Conservation (phyloP, 2,113 vertebrate species). For the Bombycilla garrulus region DNA sequence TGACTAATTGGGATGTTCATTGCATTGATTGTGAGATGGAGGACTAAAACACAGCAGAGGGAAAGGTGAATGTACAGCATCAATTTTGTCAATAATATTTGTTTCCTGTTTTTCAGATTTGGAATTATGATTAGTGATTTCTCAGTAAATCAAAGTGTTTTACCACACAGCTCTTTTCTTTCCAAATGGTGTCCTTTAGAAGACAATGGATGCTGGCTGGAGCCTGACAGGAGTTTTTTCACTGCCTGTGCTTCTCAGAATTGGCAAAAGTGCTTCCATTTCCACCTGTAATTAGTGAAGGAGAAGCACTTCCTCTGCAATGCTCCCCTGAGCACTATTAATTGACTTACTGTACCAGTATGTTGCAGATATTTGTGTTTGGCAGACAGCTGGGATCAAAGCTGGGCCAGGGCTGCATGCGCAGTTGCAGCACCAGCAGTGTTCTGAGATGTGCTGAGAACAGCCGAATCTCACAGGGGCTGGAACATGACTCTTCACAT, state of each 20-base stretch:
- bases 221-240: background rate
- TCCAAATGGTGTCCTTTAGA: background rate
- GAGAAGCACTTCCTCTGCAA: background rate
- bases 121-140: background rate
- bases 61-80: background rate
- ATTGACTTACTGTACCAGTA: background rate
- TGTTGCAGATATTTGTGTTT: background rate
- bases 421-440: background rate
- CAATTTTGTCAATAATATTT: background rate
- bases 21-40: background rate
- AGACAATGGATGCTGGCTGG: background rate
- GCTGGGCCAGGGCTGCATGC: background rate
- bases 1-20: background rate
- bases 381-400: background rate
- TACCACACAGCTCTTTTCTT: background rate
- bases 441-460: background rate
- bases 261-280: background rate
- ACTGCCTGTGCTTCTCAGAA: background rate
- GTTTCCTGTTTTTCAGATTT: background rate
- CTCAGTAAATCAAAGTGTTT: background rate
- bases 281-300: background rate
- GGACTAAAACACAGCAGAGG: background rate
- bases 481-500: background rate
- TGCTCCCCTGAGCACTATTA: background rate
- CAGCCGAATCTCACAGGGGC: background rate